Percentiles rank a stretch among this genome's conserved stretches.
Conservation (phyloP, 2,113 vertebrate species). For the Spea multiplicata region DNA sequence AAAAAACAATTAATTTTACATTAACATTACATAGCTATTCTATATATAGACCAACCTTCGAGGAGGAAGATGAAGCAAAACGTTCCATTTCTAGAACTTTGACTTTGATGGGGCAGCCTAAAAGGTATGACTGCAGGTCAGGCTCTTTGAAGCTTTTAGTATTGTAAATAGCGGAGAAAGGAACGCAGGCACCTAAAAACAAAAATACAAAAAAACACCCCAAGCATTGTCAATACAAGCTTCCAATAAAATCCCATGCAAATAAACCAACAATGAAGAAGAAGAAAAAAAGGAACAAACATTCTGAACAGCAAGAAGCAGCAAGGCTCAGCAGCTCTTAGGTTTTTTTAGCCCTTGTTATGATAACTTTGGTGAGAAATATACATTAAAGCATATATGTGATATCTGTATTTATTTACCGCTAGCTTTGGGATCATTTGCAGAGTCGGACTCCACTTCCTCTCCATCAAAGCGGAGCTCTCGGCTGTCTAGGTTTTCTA, state of each 20-base stretch:
- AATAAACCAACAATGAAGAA: no score
- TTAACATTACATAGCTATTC: background rate
- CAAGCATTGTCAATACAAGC: no score
- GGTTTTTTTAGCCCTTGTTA: no score
- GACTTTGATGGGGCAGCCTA: slow-evolving; percentile 77
- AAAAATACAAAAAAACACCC: slow-evolving; percentile 42
- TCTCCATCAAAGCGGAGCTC: slow-evolving; percentile 87
- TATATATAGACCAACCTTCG: slow-evolving; percentile 60
- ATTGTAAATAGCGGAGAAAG: slow-evolving; percentile 81
- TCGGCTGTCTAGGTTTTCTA: slow-evolving; percentile 87
- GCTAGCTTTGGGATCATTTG: slow-evolving; percentile 54
- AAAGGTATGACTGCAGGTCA: slow-evolving; percentile 71
- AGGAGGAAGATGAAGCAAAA: slow-evolving; percentile 76
- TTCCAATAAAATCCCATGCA: no score
- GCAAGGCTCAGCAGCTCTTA: no score
- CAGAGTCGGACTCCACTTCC: slow-evolving; percentile 72
- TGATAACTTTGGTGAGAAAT: no score
- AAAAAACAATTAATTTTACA: background rate
- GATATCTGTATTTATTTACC: slow-evolving; percentile 53
- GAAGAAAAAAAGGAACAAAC: no score
- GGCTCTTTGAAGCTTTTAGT: slow-evolving; percentile 85
- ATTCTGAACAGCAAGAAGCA: background rate
- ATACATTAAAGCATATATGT: rapidly evolving
- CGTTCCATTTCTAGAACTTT: slow-evolving; percentile 90
- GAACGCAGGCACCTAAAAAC: slow-evolving; percentile 59